Percentiles rank a stretch among this genome's conserved stretches.
Conservation (phyloP, 2,797 vertebrate species). For the Chromobotia macracanthus region DNA sequence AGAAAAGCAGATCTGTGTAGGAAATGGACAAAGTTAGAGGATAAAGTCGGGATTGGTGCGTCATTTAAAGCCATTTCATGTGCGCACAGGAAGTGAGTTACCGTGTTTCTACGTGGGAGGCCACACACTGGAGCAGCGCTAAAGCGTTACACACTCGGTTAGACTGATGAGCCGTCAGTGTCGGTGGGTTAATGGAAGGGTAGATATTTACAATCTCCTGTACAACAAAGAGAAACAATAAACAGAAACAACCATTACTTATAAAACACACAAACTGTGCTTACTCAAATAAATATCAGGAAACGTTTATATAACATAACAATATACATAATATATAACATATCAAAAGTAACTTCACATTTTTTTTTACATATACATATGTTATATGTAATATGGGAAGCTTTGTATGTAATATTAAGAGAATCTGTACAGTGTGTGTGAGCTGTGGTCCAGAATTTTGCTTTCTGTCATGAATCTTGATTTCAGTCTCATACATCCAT, state of each 20-base stretch:
- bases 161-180: conserved; percentile 96
- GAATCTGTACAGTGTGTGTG: too few relatives aligned
- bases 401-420: too few relatives aligned
- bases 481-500: too few relatives aligned
- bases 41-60: background rate
- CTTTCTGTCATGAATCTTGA: too few relatives aligned
- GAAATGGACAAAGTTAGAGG: background rate
- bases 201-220: conserved; percentile 99
- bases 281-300: too few relatives aligned
- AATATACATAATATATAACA: too few relatives aligned
- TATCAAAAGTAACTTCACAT: too few relatives aligned
- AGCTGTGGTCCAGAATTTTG: too few relatives aligned
- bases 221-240: conserved; percentile 12
- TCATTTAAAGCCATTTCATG: background rate
- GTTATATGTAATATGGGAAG: too few relatives aligned
- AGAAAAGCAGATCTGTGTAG: conserved; percentile 84
- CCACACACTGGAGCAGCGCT: conserved; percentile 96
- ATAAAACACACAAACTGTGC: too few relatives aligned
- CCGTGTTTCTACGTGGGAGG: conserved; percentile 96
- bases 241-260: background rate
- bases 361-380: too few relatives aligned
- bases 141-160: conserved; percentile 97
- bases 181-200: conserved; percentile 96
- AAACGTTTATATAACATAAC: too few relatives aligned
- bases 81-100: conserved; percentile 60